Conservation (phyloP, 2,113 vertebrate genomes). For the Candoia aspera region DNA sequence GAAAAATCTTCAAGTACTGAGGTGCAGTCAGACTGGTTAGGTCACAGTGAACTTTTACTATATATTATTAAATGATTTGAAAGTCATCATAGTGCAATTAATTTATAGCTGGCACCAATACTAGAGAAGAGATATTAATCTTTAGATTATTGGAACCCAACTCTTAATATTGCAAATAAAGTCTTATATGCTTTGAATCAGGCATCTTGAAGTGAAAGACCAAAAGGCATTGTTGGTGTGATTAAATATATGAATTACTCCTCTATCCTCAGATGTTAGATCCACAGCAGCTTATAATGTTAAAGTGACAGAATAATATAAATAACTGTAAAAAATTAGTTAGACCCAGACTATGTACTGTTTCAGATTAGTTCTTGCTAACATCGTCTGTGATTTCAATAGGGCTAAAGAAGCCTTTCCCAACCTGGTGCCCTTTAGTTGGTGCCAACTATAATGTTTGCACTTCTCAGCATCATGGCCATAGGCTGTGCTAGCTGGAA, state of each 20-base stretch:
- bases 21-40: constrained; percentile 33
- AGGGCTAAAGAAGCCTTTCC: background rate
- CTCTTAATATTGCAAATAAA: background rate
- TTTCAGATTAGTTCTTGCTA: background rate
- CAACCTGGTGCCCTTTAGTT: background rate
- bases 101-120: background rate
- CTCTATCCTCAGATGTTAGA: background rate
- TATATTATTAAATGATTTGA: background rate
- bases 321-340: background rate
- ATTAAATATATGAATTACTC: background rate
- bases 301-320: background rate
- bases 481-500: background rate
- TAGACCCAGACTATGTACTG: background rate
- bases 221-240: background rate
- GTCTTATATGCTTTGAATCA: background rate
- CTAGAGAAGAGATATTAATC: background rate
- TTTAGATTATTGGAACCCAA: background rate
- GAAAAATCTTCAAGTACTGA: background rate
- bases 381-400: background rate
- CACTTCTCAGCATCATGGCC: background rate
- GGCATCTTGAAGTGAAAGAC: background rate
- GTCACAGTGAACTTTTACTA: background rate
- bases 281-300: background rate
- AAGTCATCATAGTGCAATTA: background rate
- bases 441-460: background rate